Base-by-base conservation (phyloP, 2,888 invertebrate genomes). In the Stenichneumon culpator region DNA sequence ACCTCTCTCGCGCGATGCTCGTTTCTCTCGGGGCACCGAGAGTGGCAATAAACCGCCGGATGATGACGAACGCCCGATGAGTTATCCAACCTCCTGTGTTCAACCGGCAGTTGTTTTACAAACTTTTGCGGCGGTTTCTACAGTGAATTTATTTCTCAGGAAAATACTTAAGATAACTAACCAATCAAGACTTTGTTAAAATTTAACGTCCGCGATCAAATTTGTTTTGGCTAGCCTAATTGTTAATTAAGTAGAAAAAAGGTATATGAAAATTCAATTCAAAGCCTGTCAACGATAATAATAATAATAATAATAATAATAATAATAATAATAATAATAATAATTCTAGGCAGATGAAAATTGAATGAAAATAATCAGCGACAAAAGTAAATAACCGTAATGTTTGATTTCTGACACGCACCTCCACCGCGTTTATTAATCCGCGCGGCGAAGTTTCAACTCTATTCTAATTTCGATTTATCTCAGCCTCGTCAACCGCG, bases 31-130 rank as follows among this genome's bases (percentile, higher is more conserved):
- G 73, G 28, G 65, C 70, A 78, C 69, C 73, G 70, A 69, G 86
- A 86, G 86, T 82, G 84, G 87, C 84, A 86, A 87, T 87, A 86
- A 87, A 86, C 81, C 82, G 73, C 70, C 57, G 81, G 79, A 79
- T 73, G 80, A 79, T 80, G 82, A 84, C 80, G 81, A 84, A 84
- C 57, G 67, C 80, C 39, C 72, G 77, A 73, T 50, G 73, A 81
- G 73, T 50, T 78, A 78, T 60, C 16, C 28, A 36, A 39, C 44
- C n/a, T 52, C 32, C 69, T n/a, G 7, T 74, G 73, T 73, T 78
- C 72, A 39, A 69, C 54, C 36, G 36, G 57, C 65, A n/a, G 68
- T 60, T 22, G 47, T 47, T 77, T 77, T 54, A 22, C 67, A 67
- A 77, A 77, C 67, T 67, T 67, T 39, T 25, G 50, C 54, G 19